Conservation (phyloP, 2,888 invertebrate species). For the Phortica magna region DNA sequence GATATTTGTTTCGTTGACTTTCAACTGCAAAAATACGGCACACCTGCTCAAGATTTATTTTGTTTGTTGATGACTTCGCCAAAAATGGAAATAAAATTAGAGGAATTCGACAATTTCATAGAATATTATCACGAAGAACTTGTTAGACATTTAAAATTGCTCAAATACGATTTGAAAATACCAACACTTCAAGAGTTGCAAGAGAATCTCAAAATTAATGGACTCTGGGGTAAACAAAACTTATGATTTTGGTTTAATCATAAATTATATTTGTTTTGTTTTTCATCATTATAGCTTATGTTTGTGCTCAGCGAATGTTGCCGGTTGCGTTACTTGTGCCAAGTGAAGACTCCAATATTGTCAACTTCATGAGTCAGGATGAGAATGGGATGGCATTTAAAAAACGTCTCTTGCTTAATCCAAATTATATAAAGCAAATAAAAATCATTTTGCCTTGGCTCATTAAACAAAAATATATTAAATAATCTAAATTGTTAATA, state of each 20-base stretch:
- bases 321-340: conserved; percentile 64
- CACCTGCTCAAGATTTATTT: conserved; percentile 72
- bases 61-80: conserved; percentile 71
- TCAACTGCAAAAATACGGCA: conserved; percentile 70
- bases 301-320: conserved; percentile 62
- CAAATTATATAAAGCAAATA: conserved; percentile 67
- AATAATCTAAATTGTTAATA: background rate
- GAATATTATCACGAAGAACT: conserved; percentile 70
- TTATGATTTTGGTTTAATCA: background rate
- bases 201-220: conserved; percentile 61
- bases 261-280: background rate
- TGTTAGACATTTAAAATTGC: conserved; percentile 59
- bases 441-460: conserved; percentile 71
- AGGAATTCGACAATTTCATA: conserved; percentile 72
- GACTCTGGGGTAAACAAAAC: conserved; percentile 62
- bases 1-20: conserved; percentile 74
- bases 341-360: conserved; percentile 61
- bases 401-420: conserved; percentile 61
- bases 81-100: conserved; percentile 63
- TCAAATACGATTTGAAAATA: conserved; percentile 62
- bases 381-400: conserved; percentile 61
- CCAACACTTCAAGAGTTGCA: conserved; percentile 71
- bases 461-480: conserved; percentile 48
- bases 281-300: conserved; percentile 54
- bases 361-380: conserved; percentile 60